phyloP scores from a whole-genome alignment of 1,140 invertebrate genomes.

The Bombus pascuorum region DNA sequence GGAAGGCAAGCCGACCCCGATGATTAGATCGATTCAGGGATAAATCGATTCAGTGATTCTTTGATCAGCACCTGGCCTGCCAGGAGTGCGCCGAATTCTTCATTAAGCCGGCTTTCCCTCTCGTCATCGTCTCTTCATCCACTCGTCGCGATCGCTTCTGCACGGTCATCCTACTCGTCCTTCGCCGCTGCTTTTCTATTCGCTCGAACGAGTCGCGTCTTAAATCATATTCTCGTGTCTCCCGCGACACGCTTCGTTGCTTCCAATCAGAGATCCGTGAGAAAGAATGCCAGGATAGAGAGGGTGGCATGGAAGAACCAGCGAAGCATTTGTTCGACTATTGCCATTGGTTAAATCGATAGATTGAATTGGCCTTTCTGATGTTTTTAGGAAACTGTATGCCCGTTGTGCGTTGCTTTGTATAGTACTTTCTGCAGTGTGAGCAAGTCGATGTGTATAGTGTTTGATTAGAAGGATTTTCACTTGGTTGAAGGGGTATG shows the following conservation, averaged over 20 bases:
- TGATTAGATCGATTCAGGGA: constrained; percentile 66
- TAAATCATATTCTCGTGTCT: constrained; percentile 58
- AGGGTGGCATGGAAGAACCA: background rate
- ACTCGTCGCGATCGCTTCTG: constrained; percentile 47
- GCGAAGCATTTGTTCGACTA: background rate
- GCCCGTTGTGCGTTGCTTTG: background rate
- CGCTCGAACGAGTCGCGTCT: constrained; percentile 60
- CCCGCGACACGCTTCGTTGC: constrained; percentile 44
- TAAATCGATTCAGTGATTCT: constrained; percentile 67
- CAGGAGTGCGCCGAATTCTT: constrained; percentile 62
- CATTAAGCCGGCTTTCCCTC: constrained; percentile 64
- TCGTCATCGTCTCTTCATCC: constrained; percentile 66
- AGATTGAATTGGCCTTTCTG: background rate
- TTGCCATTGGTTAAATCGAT: background rate
- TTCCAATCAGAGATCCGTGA: constrained; percentile 46
- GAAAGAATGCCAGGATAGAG: constrained; percentile 33
- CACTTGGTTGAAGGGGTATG: background rate
- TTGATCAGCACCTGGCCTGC: constrained; percentile 59
- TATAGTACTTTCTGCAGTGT: background rate
- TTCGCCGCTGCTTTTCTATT: constrained; percentile 31
- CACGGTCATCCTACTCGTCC: constrained; percentile 57
- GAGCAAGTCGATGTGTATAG: background rate
- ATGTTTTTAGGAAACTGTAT: background rate
- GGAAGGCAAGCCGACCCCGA: constrained; percentile 4
- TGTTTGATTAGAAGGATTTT: background rate